Base-by-base conservation (phyloP, 2,888 invertebrate species). In the Sisyra terminalis region DNA sequence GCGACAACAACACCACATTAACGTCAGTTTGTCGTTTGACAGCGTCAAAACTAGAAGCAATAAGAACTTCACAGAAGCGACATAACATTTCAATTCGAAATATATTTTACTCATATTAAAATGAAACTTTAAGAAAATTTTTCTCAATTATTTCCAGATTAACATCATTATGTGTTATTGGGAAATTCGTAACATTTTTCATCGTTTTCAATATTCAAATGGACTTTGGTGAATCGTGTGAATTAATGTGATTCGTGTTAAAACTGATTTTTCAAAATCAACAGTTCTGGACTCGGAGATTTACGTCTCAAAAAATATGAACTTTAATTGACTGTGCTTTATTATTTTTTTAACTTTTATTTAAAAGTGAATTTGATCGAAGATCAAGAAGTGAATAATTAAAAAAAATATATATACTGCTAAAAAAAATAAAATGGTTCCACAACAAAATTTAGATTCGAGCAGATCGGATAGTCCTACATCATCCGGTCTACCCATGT, bases 401-500 rank as follows among this genome's bases (percentile, higher is more conserved):
- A 43, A 50, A 52, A 53, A 30, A 11, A 11, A 4, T 11, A 14
- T 24, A 14, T 14, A 36, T 11, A 18, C 17, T 15, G 17, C 15
- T 32, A 40, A 45, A 35, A 49, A 49, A 45, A 47, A 51, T 51
- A 64, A 60, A 60, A 81, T 81, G 81, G 80, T 81, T 71, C 81
- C 81, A 54, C 80, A 80, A 64, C 79, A 80, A 46, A 50, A 49
- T 42, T 63, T 69, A 56, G 66, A 68, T 60, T 66, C 67, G 58
- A 67, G 66, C 53, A 58, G 69, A 57, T 68, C 70, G 53, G 64
- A 70, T 63, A 69, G 71, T 52, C 73, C 74, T 46, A 68, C 74
- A 43, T 69, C 71, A 57, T 73, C 71, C 61, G 73, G 73, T 54
- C 66, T 70, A 52, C 76, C 79, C 50, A 71, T 84, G 58, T 93